Conservation (phyloP, 2,888 invertebrate species). For the Lordiphosa andalusiaca region DNA sequence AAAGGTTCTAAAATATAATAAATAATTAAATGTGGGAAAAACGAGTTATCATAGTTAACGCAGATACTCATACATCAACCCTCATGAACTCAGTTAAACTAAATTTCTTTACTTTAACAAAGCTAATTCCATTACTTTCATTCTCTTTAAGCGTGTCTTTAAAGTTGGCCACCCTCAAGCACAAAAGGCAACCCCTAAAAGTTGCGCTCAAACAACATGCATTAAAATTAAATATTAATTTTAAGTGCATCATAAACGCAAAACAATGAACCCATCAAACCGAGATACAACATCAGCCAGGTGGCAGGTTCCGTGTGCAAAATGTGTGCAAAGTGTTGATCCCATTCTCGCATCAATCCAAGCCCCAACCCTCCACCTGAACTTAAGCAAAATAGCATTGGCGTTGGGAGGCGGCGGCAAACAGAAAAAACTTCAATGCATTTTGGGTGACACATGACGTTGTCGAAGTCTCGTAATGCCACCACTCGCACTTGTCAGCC, state of each 20-base stretch:
- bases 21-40: too few relatives aligned
- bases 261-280: constrained; percentile 50
- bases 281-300: background rate
- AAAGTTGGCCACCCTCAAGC: background rate
- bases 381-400: constrained; percentile 37
- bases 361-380: constrained; percentile 15
- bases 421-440: constrained; percentile 1
- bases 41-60: too few relatives aligned
- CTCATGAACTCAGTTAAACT: too few relatives aligned
- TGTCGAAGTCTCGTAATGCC: constrained; percentile 59
- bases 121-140: background rate
- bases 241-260: constrained; percentile 69
- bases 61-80: too few relatives aligned
- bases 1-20: too few relatives aligned
- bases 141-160: too few relatives aligned
- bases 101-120: background rate
- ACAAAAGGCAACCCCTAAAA: constrained; percentile 1
- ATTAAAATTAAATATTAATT: constrained; percentile 78
- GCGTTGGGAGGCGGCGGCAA: background rate
- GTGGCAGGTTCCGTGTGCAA: constrained; percentile 21
- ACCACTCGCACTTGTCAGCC: constrained; percentile 67
- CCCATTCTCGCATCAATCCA: constrained; percentile 23
- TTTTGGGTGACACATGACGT: constrained; percentile 13
- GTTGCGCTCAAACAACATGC: constrained; percentile 24
- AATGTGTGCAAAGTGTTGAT: constrained; percentile 26